These are phyloP conservation scores for Osedax fenrisi DNA, from an alignment of 2,888 invertebrate species.

Conservation along the genomic window DNA sequence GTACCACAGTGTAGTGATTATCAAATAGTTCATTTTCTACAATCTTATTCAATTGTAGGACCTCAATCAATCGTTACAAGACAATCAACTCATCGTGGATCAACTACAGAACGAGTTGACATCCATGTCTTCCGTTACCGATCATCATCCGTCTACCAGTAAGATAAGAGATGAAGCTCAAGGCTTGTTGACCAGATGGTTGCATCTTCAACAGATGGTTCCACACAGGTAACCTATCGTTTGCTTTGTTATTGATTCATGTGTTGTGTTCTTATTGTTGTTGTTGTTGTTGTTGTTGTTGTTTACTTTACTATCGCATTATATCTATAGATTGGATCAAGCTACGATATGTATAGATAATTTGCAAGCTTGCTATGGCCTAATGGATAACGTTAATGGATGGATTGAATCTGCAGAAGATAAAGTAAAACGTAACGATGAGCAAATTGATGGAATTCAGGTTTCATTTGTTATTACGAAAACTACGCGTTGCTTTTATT, in stretches of 20 bases:
- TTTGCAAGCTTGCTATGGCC: background rate
- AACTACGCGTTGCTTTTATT: too few relatives aligned
- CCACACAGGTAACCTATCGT: background rate
- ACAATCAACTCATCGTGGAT: background rate
- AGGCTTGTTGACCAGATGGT: background rate
- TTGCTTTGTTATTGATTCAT: too few relatives aligned
- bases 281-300: too few relatives aligned
- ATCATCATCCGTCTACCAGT: background rate
- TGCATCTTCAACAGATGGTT: background rate
- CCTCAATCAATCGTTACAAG: background rate
- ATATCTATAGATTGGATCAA: background rate
- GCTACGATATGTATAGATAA: background rate
- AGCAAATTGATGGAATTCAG: background rate
- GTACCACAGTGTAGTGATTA: background rate
- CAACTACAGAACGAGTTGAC: background rate
- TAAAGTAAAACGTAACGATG: background rate
- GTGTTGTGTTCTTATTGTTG: too few relatives aligned
- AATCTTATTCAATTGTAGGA: constrained; percentile 43
- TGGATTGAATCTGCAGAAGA: background rate
- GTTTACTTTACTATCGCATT: too few relatives aligned
- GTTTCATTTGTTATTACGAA: too few relatives aligned
- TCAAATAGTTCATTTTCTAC: background rate
- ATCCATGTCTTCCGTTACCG: background rate
- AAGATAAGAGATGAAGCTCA: background rate
- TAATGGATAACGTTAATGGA: background rate